Evolutionary conservation across 2,797 vertebrate species (phyloP), one percentile per base, ranked within the genome.

Genomic region (Myoxocephalus aenaeus): DNA sequence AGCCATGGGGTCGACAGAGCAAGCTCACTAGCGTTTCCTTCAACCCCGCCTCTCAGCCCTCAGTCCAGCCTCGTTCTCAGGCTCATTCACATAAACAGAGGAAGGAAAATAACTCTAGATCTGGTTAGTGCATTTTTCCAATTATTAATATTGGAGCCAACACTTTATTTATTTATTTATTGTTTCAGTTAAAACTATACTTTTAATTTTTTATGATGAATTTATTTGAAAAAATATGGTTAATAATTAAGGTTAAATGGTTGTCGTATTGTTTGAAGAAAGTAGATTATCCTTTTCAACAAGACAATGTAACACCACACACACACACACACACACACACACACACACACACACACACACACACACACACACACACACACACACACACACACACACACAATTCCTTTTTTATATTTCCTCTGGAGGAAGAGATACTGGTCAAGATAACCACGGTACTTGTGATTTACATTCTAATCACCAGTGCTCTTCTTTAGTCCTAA

Each of bases 271-370:
- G 3, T 46, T 70, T 4, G 9, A 50, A 56, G 15, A 17, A 42
- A 57, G 32, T 66, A 40, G 32, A 40, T 73, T 61, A 79, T 14
- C 25, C 12, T 70, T 42, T 68, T 69, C 29, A 75, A 38, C 34
- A 51, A 29, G 22, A 67, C 34, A 12, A 6, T 7, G 7, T 29
- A 5, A 13, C 15, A n/a, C n/a, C 7, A 4, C 29, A 3, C 7
- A 3, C 4, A 34, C 18, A 5, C 17, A 11, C 6, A 48, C 15
- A 38, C 6, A 27, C 42, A 59, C 5, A 25, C 13, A 5, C 2
- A 13, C 29, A 12, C 38, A 11, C 38, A 2, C 38, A 12, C 38
- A 12, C 7, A 4, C 29, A 3, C 7, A 3, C 4, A 34, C 18
- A 5, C 17, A 11, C 6, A 48, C 15, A 38, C 6, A 27, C 42